These are phyloP conservation scores for Catalaphyllia jardinei DNA, from an alignment of 64 coral and sea anemone genomes.

Conservation along the genomic window DNA sequence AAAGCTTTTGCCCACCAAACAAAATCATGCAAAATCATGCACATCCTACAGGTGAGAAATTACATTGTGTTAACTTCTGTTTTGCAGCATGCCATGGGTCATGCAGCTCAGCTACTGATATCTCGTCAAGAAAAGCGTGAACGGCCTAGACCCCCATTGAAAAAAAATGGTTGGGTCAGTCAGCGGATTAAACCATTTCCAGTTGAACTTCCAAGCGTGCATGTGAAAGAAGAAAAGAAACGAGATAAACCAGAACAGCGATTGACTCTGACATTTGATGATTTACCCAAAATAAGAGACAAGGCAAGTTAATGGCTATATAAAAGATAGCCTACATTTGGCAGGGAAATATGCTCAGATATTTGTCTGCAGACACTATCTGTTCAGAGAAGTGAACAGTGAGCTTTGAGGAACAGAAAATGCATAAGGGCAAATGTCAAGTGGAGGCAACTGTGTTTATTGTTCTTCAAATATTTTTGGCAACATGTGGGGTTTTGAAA, in stretches of 20 bases:
- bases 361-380: too few relatives aligned
- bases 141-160: neutral
- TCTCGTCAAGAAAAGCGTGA: neutral
- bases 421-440: too few relatives aligned
- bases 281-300: conserved; percentile 81
- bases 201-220: conserved; percentile 57
- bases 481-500: too few relatives aligned
- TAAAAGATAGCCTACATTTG: too few relatives aligned
- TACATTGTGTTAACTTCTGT: neutral
- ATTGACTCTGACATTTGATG: conserved; percentile 64
- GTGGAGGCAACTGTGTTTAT: too few relatives aligned
- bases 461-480: too few relatives aligned
- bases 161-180: conserved; percentile 73
- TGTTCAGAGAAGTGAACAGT: too few relatives aligned
- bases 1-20: too few relatives aligned
- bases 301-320: conserved; percentile 59
- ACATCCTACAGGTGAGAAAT: too few relatives aligned
- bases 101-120: neutral
- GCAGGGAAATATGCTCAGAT: too few relatives aligned
- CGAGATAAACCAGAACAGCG: conserved; percentile 18
- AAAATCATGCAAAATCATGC: too few relatives aligned
- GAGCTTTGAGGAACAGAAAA: too few relatives aligned
- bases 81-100: neutral
- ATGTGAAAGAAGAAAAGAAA: conserved; percentile 40
- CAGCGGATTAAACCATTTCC: conserved; percentile 75